phyloP scores from a whole-genome alignment of 1,140 invertebrate species.

The Notospermus geniculatus region DNA sequence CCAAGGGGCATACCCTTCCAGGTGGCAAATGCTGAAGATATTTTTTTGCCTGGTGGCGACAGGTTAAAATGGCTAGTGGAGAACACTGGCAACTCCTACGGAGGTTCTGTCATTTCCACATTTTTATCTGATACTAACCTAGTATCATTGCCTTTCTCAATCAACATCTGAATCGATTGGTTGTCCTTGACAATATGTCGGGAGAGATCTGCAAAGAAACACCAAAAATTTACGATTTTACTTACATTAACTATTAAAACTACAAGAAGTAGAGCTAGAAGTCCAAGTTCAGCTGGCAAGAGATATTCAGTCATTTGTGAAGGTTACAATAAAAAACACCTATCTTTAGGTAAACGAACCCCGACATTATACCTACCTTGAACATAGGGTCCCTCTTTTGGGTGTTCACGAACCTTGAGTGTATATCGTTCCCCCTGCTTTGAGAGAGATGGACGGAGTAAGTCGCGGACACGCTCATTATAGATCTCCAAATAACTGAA shows the following conservation, averaged over 20 bases:
- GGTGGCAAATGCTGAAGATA: too few species aligned
- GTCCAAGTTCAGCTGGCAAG: too few species aligned
- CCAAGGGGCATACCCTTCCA: too few species aligned
- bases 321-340: not conserved
- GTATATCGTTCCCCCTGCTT: conserved; percentile 41
- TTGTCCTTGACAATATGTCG: conserved; percentile 59
- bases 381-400: conserved; percentile 54
- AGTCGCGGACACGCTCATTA: conserved; percentile 53
- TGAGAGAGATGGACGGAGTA: conserved; percentile 33
- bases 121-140: conserved; percentile 28
- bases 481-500: conserved; percentile 54
- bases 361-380: too few species aligned
- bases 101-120: not conserved
- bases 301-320: not conserved
- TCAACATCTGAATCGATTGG: conserved; percentile 60
- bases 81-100: too few species aligned
- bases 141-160: conserved; percentile 53
- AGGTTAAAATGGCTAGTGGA: too few species aligned
- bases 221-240: conserved; percentile 8
- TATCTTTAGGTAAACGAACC: not conserved
- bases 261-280: too few species aligned
- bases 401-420: conserved; percentile 53
- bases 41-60: too few species aligned
- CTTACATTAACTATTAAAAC: not conserved
- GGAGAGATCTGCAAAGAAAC: conserved; percentile 44